Percentiles rank a stretch among this genome's conserved stretches.
These are phyloP conservation scores for Acronicta alni DNA, from an alignment of 2,888 invertebrate genomes.

Conservation along the genomic window DNA sequence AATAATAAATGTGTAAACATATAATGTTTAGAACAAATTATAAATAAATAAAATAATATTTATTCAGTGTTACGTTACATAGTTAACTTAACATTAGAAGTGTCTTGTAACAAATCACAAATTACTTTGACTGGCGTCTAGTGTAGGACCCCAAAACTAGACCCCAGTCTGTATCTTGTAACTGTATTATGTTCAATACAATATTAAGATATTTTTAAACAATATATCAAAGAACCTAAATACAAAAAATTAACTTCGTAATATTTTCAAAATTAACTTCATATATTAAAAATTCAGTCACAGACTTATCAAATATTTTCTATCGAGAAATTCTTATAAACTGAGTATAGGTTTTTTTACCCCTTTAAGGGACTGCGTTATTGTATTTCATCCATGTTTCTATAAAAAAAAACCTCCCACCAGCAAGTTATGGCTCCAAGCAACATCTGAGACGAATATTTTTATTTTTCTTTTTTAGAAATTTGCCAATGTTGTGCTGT, in stretches of 20 bases:
- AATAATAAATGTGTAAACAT: no score
- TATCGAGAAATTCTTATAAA: conserved; percentile 46
- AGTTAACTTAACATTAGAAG: no score
- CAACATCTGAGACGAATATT: conserved; percentile 69
- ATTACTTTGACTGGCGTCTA: no score
- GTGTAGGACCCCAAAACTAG: no score
- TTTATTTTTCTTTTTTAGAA: conserved; percentile 74
- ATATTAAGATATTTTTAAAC: no score
- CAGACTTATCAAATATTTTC: conserved; percentile 46
- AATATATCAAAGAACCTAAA: no score
- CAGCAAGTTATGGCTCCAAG: conserved; percentile 71
- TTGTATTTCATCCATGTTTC: conserved; percentile 73
- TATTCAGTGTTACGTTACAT: no score
- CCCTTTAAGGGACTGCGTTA: conserved; percentile 67
- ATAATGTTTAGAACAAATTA: no score
- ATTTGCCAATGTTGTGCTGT: conserved; percentile 73
- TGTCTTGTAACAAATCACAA: no score
- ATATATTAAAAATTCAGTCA: conserved; percentile 46
- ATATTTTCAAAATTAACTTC: conserved; percentile 27
- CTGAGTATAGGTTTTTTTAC: conserved; percentile 54
- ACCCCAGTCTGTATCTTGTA: no score
- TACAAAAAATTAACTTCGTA: conserved; percentile 10
- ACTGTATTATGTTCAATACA: no score
- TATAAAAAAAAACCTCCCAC: conserved; percentile 71
- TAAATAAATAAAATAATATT: no score